Evolutionary conservation across 2,113 vertebrate genomes (phyloP).

Genomic region (Bubo blakistoni): DNA sequence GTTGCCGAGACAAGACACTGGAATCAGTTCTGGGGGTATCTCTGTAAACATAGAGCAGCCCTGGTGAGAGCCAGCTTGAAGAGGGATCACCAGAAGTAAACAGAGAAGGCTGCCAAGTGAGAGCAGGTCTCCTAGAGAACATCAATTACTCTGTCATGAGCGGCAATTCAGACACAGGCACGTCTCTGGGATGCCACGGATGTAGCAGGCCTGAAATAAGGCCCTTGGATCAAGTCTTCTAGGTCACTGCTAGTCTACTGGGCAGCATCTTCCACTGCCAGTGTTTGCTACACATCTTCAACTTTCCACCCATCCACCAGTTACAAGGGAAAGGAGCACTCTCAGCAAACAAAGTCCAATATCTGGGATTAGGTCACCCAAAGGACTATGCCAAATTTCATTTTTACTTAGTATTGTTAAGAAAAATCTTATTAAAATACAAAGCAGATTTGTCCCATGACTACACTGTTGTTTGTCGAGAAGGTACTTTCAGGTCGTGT

Average conservation of each 20-base stretch:
- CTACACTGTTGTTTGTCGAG: background rate
- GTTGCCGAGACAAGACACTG: background rate
- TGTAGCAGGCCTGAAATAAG: background rate
- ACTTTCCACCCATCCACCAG: background rate
- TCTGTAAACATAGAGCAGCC: background rate
- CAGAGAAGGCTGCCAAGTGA: background rate
- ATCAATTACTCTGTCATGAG: background rate
- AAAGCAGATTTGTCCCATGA: background rate
- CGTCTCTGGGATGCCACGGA: rapidly evolving
- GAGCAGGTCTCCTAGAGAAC: background rate
- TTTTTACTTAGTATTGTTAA: background rate
- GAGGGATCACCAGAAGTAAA: background rate
- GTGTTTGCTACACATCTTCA: background rate
- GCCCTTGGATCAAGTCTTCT: background rate
- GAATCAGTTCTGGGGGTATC: background rate
- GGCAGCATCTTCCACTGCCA: background rate
- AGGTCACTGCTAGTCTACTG: background rate
- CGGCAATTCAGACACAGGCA: background rate
- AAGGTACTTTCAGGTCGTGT: background rate
- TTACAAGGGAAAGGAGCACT: background rate
- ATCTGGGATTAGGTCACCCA: background rate
- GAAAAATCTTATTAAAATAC: background rate
- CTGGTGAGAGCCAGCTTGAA: background rate
- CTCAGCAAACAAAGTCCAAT: background rate
- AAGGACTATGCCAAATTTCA: background rate